A percentile compares a stretch with the other conserved stretches of the same genome.
Evolutionary conservation across 2,888 invertebrate genomes (phyloP).

Genomic region (Ectemnius cavifrons): DNA sequence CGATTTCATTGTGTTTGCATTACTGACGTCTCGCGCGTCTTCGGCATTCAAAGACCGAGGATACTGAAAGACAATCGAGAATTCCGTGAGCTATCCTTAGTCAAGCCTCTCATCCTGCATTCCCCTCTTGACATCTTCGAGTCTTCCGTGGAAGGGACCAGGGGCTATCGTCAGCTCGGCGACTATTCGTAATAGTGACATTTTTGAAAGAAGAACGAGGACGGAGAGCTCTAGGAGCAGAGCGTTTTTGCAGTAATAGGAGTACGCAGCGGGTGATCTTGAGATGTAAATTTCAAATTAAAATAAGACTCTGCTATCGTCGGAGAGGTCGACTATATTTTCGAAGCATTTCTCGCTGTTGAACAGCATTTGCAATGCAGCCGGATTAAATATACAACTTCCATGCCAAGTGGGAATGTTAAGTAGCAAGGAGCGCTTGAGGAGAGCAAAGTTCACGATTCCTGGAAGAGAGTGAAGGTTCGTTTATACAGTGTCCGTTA

Average conservation of each 20-base stretch:
- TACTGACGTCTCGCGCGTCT: background rate
- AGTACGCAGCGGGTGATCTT: background rate
- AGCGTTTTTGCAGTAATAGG: background rate
- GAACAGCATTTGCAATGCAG: constrained; percentile 1
- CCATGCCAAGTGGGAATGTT: background rate
- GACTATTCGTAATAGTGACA: background rate
- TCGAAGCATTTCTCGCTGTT: background rate
- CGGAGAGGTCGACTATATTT: background rate
- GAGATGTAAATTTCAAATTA: background rate
- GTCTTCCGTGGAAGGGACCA: background rate
- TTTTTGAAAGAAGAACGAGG: background rate
- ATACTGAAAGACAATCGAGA: background rate
- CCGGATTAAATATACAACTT: constrained; percentile 5
- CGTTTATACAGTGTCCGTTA: no score
- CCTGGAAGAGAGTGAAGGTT: background rate
- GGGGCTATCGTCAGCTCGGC: background rate
- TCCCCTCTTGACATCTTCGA: background rate
- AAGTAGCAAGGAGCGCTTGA: background rate
- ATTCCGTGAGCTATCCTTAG: background rate
- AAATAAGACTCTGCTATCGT: background rate
- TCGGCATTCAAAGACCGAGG: background rate
- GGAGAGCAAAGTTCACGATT: background rate
- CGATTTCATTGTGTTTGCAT: no score
- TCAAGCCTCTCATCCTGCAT: background rate
- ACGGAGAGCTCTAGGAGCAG: no score